Evolutionary conservation across 2,113 vertebrate species (phyloP), one percentile per base, ranked within the genome.

Genomic region (Apodemus speciosus): DNA sequence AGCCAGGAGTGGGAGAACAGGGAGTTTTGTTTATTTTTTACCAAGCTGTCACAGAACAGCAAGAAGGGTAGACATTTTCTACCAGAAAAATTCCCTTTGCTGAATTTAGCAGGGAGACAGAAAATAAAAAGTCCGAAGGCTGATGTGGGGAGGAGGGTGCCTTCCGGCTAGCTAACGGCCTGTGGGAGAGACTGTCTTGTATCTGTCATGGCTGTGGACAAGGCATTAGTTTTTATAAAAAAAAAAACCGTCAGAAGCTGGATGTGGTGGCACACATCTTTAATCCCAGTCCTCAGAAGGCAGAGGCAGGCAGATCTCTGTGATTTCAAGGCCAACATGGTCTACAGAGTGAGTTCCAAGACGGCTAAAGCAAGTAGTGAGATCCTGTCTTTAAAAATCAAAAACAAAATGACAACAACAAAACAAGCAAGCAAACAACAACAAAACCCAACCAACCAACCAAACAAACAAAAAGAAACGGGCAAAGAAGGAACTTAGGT

Each of bases 11-110:
- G 46, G n/a, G 21, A 73, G 56, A 43, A 66, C n/a, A 68, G 62
- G 93, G 77, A 93, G 56, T 90, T 84, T 69, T 86, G 46, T 89
- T 95, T 95, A 73, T 71, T 87, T 43, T 58, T 43, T 89, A 83
- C 69, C 40, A 90, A 71, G 35, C 62, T 96, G 58, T 85, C 62
- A 92, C 81, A 88, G 72, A 83, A 92, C 69, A 79, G 79, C 90
- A 71, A 94, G 85, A 89, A 89, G 92, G 35, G 53, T 43, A 93
- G 53, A 43, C 38, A 51, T 92, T 95, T 95, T 94, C 75, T 93
- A 90, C 62, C 43, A 81, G 81, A 81, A 95, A 90, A 93, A 20
- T 88, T 97, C 43, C 35, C 43, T 96, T 95, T 93, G 69, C 46
- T 93, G 89, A 92, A 95, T 90, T 94, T 90, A 66, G 73, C 4